Base-by-base conservation (phyloP, 2,888 invertebrate genomes). In the Octonoba sinensis region DNA sequence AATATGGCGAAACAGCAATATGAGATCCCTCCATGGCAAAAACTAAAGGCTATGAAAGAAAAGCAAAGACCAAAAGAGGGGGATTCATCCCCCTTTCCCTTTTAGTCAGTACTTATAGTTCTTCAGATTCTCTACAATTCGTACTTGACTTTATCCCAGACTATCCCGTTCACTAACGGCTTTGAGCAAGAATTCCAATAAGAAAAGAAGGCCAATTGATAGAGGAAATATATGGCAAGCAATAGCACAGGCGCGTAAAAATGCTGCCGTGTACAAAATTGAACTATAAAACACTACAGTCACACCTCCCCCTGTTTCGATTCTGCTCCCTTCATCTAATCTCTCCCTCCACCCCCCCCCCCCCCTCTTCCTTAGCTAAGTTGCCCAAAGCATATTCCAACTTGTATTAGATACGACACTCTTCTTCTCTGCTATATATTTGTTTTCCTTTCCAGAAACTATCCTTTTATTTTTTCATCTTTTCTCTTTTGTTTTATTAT, bases 251-350 rank as follows among this genome's bases (percentile, higher is more conserved):
- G 74, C 75, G 71, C 82, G 75, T 70, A 82, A 82, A 82, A 75
- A 71, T 66, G 75, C 82, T 69, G 65, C 71, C 20, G 60, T 82
- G 75, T 70, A 82, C 75, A 82, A 82, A 82, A 82, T 82, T 74
- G 82, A 71, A 75, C 75, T 75, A 82, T 82, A 82, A 82, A 82
- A 82, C 82, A 82, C 74, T 74, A 81, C 79, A 73, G 72, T 73
- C 79, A 54, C 79, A 72, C 66, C 27, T 46, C 44, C 72, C 78
- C 78, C 44, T 47, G 12, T 22, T 47, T 27, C 59, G 27, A 24
- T 27, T 47, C 62, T 18, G 54, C 69, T 70, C 18, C 49, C 44
- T 73, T 22, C 49, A 18, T 47, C 47, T 60, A n/a, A n/a, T 15
- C 64, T 47, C 36, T n/a, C 36, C 20, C 64, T 60, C 16, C 67